These are phyloP conservation scores for Gasteruption jaculator DNA, from an alignment of 2,888 invertebrate species.

Conservation along the genomic window DNA sequence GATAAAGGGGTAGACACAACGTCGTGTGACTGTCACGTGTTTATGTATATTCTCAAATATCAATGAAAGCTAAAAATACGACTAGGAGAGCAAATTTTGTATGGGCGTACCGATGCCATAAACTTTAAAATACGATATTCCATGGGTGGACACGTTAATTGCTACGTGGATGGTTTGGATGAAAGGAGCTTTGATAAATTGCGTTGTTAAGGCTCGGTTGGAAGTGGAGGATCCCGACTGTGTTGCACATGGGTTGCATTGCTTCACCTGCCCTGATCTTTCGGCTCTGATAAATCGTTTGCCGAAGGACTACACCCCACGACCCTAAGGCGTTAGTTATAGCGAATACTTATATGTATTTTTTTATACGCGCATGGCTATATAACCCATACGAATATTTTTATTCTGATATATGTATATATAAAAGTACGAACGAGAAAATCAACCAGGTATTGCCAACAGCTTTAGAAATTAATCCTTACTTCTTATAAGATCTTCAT, in stretches of 20 bases:
- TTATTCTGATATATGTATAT: too few species aligned
- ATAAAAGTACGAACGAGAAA: too few species aligned
- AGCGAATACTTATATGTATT: too few species aligned
- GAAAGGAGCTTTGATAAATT: slow-evolving; percentile 48
- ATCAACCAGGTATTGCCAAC: too few species aligned
- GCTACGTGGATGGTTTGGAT: slow-evolving; percentile 44
- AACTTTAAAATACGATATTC: slow-evolving; percentile 48
- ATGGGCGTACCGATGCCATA: slow-evolving; percentile 46
- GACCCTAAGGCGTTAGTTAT: slow-evolving; percentile 23
- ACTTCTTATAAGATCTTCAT: too few species aligned
- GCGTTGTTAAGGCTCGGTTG: slow-evolving; percentile 41
- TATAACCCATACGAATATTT: too few species aligned
- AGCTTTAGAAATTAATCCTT: too few species aligned
- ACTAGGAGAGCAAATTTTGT: slow-evolving; percentile 45
- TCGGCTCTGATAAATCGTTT: slow-evolving; percentile 38
- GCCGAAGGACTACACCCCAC: slow-evolving; percentile 28
- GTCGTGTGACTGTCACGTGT: too few species aligned
- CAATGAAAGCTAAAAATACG: too few species aligned
- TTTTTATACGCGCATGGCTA: too few species aligned
- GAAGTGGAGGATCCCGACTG: neutral
- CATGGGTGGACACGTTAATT: slow-evolving; percentile 47
- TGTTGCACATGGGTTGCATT: slow-evolving; percentile 22
- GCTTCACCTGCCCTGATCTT: slow-evolving; percentile 39
- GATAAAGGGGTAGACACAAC: too few species aligned
- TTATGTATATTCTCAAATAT: too few species aligned